Conservation (phyloP, 2,113 vertebrate species). For the Corvus cornix region DNA sequence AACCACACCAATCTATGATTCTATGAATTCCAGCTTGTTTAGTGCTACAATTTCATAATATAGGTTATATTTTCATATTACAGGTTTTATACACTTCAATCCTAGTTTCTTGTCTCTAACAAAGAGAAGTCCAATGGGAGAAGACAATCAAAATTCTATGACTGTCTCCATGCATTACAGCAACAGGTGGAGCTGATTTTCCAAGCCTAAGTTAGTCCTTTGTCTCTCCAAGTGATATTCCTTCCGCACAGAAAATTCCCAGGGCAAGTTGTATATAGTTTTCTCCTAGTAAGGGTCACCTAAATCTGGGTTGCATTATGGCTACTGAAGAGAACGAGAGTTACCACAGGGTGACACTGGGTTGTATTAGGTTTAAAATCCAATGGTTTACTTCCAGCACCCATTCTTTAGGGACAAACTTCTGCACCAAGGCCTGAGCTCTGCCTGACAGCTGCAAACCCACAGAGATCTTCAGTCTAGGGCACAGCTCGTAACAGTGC, state of each 20-base stretch:
- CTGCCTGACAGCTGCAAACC: neutral
- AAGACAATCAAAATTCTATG: neutral
- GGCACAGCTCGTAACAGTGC: rapidly evolving
- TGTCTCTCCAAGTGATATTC: neutral
- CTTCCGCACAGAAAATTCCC: neutral
- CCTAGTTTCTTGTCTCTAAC: neutral
- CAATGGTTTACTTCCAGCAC: neutral
- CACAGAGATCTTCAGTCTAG: neutral
- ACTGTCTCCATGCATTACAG: neutral
- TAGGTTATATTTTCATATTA: neutral
- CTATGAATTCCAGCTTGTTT: neutral
- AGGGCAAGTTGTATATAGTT: neutral
- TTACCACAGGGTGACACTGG: neutral
- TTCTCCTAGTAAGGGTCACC: neutral
- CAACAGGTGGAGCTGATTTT: neutral
- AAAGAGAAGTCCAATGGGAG: neutral
- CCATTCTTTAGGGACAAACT: neutral
- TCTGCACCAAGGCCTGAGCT: neutral
- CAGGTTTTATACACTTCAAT: neutral
- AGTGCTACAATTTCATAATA: neutral
- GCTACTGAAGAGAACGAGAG: neutral
- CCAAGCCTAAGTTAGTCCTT: neutral
- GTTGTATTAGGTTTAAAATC: neutral
- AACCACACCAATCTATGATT: neutral
- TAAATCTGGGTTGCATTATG: neutral